Percentiles rank a stretch among this genome's conserved stretches.
phyloP scores from a whole-genome alignment of 2,888 invertebrate genomes.

The Microctonus brassicae region DNA sequence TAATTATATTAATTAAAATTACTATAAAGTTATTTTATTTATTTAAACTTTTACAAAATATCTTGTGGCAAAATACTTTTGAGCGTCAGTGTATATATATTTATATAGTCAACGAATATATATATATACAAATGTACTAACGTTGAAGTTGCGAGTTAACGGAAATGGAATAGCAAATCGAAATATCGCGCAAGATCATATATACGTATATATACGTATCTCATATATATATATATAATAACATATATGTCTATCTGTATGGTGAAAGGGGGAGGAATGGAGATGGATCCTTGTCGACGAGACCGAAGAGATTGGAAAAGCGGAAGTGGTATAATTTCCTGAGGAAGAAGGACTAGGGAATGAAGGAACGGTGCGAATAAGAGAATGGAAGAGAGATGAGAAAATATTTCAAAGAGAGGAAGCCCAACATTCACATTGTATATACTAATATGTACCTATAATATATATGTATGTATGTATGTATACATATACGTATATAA shows the following conservation, averaged over 20 bases:
- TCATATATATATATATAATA: not conserved
- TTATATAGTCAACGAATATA: no score
- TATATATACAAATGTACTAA: not conserved
- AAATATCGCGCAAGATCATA: constrained; percentile 39
- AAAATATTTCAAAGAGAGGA: constrained; percentile 13
- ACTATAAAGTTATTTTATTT: no score
- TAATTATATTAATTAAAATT: no score
- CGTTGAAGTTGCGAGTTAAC: constrained; percentile 28
- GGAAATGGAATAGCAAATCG: constrained; percentile 40
- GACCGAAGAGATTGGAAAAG: constrained; percentile 43
- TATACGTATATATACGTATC: constrained; percentile 15
- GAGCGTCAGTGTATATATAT: no score
- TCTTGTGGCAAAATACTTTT: no score
- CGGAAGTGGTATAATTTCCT: constrained; percentile 46
- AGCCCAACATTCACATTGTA: constrained; percentile 1
- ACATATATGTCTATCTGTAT: not conserved
- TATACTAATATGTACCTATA: no score
- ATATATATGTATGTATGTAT: no score
- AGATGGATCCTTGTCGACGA: constrained; percentile 41
- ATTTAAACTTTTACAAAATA: no score
- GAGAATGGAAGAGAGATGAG: constrained; percentile 5
- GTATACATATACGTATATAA: not conserved
- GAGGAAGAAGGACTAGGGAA: constrained; percentile 35
- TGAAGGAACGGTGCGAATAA: constrained; percentile 19
- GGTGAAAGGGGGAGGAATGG: constrained; percentile 22